These are phyloP conservation scores for Agrotis exclamationis DNA, from an alignment of 2,888 invertebrate species.

Conservation along the genomic window DNA sequence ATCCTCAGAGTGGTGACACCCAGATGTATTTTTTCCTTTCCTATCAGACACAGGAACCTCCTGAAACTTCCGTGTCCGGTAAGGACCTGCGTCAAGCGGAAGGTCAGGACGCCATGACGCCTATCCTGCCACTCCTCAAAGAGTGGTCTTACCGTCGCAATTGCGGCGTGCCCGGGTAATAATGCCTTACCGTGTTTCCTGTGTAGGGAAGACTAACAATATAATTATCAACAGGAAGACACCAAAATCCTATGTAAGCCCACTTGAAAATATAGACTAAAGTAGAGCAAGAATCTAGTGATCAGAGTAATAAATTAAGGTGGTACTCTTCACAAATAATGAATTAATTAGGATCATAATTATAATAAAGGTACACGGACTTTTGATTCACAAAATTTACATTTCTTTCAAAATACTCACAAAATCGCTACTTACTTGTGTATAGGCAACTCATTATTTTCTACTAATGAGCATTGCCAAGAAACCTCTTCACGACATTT, in stretches of 20 bases:
- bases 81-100: too few relatives aligned
- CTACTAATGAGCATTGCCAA: slow-evolving; percentile 62
- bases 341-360: slow-evolving; percentile 37
- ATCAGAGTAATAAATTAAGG: not conserved
- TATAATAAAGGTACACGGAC: slow-evolving; percentile 12
- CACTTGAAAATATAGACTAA: not conserved
- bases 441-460: slow-evolving; percentile 63
- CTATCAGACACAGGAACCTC: too few relatives aligned
- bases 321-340: slow-evolving; percentile 7
- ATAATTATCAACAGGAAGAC: not conserved
- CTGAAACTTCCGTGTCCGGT: too few relatives aligned
- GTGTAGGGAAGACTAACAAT: not conserved
- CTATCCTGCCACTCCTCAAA: too few relatives aligned
- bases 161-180: too few relatives aligned
- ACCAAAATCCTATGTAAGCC: not conserved
- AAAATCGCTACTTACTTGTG: slow-evolving; percentile 50
- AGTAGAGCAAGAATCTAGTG: not conserved
- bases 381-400: slow-evolving; percentile 39
- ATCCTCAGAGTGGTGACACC: too few relatives aligned
- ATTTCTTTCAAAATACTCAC: slow-evolving; percentile 28
- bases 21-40: too few relatives aligned
- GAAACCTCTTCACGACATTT: slow-evolving; percentile 58
- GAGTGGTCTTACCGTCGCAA: too few relatives aligned
- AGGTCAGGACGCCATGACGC: too few relatives aligned
- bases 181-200: not conserved